These are phyloP conservation scores for Drosophila nr. perissopoda DNA, from an alignment of 2,888 invertebrate genomes.

Conservation along the genomic window DNA sequence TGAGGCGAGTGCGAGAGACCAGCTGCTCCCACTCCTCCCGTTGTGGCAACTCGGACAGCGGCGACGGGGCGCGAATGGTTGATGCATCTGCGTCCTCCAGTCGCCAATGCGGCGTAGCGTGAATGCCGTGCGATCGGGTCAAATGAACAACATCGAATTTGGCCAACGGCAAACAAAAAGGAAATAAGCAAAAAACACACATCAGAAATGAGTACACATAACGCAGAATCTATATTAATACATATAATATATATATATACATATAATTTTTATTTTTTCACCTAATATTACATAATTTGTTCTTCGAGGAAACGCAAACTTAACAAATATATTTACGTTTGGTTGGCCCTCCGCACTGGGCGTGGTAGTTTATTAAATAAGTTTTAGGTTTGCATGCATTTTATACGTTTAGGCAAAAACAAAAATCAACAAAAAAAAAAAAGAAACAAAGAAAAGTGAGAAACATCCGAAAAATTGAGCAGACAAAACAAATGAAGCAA, in stretches of 20 bases:
- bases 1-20: constrained; percentile 19
- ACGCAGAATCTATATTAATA: constrained; percentile 53
- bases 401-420: constrained; percentile 64
- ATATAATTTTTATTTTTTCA: constrained; percentile 39
- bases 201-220: constrained; percentile 67
- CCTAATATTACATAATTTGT: constrained; percentile 38
- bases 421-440: constrained; percentile 11
- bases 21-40: not conserved
- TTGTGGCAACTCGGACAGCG: constrained; percentile 3
- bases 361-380: constrained; percentile 63
- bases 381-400: constrained; percentile 74
- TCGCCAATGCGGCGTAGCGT: constrained; percentile 13
- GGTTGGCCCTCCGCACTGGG: constrained; percentile 22
- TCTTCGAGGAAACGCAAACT: constrained; percentile 27
- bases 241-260: constrained; percentile 33
- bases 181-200: constrained; percentile 20
- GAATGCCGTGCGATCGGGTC: constrained; percentile 20
- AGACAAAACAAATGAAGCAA: constrained; percentile 13
- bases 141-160: constrained; percentile 23
- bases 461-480: not conserved
- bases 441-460: constrained; percentile 3
- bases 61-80: constrained; percentile 8
- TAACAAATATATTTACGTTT: constrained; percentile 26
- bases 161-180: constrained; percentile 39
- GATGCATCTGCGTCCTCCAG: constrained; percentile 21